These are phyloP conservation scores for Eupsilia transversa DNA, from an alignment of 2,888 invertebrate genomes.

Conservation along the genomic window DNA sequence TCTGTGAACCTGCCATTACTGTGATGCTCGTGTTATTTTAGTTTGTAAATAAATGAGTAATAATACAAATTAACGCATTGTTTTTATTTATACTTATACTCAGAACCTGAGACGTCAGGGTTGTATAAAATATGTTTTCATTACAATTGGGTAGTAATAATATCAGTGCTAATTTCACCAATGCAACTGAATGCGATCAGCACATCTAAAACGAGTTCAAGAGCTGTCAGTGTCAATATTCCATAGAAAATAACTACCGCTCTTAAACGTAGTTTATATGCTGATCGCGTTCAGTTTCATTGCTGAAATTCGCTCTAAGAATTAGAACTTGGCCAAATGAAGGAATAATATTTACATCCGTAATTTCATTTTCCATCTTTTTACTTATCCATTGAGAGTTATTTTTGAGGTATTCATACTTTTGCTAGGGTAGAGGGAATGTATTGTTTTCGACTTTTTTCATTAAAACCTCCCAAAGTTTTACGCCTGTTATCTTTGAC, in stretches of 20 bases:
- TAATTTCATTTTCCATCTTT: not conserved
- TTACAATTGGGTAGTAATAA: no score
- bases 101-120: not conserved
- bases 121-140: not conserved
- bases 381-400: not conserved
- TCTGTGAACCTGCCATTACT: constrained; percentile 18
- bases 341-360: no score
- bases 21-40: constrained; percentile 20
- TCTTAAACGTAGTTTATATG: no score
- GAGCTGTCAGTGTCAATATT: no score
- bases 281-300: no score
- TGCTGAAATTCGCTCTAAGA: no score
- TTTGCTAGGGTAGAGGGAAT: not conserved
- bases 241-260: no score
- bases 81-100: constrained; percentile 16
- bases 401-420: not conserved
- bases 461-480: not conserved
- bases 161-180: no score
- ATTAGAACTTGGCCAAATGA: no score
- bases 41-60: constrained; percentile 25
- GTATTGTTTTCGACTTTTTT: not conserved
- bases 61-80: not conserved
- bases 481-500: not conserved
- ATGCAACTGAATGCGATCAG: no score
- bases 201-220: no score